Conservation (phyloP, 2,888 invertebrate genomes). For the Athripsodes cinereus region DNA sequence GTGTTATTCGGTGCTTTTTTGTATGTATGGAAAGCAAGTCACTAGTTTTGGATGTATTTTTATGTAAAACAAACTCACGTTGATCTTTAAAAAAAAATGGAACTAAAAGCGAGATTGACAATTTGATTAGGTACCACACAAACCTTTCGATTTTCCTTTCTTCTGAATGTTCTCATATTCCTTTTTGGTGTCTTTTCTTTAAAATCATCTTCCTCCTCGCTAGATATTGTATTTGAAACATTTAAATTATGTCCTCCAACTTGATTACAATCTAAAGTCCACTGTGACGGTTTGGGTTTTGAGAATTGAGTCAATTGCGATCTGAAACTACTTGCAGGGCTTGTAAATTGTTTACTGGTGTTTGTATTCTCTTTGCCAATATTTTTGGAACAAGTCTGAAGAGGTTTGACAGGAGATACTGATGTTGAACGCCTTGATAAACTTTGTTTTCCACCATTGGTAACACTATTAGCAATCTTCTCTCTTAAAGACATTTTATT, state of each 20-base stretch:
- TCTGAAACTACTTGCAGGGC: not conserved
- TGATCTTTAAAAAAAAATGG: too few species aligned
- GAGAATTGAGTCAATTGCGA: conserved; percentile 14
- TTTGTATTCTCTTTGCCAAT: not conserved
- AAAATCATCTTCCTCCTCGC: conserved; percentile 36
- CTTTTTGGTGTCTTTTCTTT: not conserved
- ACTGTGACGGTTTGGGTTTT: conserved; percentile 10
- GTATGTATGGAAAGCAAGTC: too few species aligned
- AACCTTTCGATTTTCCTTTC: not conserved
- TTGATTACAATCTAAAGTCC: not conserved
- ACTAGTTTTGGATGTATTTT: not conserved
- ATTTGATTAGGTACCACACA: too few species aligned
- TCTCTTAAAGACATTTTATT: conserved; percentile 11
- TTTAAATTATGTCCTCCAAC: too few species aligned
- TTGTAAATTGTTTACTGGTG: too few species aligned
- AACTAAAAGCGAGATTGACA: too few species aligned
- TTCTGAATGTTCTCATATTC: not conserved
- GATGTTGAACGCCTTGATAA: not conserved
- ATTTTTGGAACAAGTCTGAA: not conserved
- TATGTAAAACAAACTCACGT: not conserved
- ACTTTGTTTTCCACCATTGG: too few species aligned
- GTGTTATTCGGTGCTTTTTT: too few species aligned
- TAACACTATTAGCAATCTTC: conserved; percentile 7
- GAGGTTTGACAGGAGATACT: not conserved
- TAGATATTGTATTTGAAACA: not conserved